Evolutionary conservation across 2,888 invertebrate species (phyloP), one percentile per base, ranked within the genome.

Genomic region (Caenorhabditis wallacei): DNA sequence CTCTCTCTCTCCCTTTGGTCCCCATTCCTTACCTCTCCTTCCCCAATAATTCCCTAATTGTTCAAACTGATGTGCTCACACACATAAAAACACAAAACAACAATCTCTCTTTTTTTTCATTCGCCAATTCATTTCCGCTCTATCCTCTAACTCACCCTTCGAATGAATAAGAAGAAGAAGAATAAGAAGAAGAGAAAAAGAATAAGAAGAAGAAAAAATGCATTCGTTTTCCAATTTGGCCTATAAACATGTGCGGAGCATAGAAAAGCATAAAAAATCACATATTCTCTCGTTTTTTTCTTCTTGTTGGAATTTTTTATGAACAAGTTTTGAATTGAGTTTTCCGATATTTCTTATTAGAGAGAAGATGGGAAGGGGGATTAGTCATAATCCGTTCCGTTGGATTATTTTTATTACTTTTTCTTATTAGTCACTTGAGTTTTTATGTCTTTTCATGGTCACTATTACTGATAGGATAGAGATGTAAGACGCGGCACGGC

Each of bases 171-270:
- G n/a, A n/a, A n/a, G n/a, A n/a, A 13, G 43, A 43, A 11, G 13
- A 43, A 43, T 20, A 43, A 8, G 26, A 46, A 24, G 63, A 7
- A 24, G 46, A 63, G 26, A 64, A 30, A 30, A 48, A 53, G 48
- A 66, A 53, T 48, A 48, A 48, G 46, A 66, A 66, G 53, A 46
- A 53, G 22, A 53, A 46, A 30, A 26, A 51, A 53, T 46, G 22
- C 66, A 68, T 68, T 68, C 66, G 51, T 68, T 53, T 57, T 57
- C 57, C 70, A 70, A 70, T 70, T 70, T 70, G 70, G 70, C 43
- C 70, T 70, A 70, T 57, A 70, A 70, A 70, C 70, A 70, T 48
- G 46, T 22, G 37, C 16, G 13, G 40, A 13, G 11, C 5, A 18
- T 13, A 16, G 18, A 30, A 69, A 46, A 35, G 37, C 63, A 63